Base-by-base conservation (phyloP, 2,797 vertebrate genomes). In the Urosaurus nigricauda region DNA sequence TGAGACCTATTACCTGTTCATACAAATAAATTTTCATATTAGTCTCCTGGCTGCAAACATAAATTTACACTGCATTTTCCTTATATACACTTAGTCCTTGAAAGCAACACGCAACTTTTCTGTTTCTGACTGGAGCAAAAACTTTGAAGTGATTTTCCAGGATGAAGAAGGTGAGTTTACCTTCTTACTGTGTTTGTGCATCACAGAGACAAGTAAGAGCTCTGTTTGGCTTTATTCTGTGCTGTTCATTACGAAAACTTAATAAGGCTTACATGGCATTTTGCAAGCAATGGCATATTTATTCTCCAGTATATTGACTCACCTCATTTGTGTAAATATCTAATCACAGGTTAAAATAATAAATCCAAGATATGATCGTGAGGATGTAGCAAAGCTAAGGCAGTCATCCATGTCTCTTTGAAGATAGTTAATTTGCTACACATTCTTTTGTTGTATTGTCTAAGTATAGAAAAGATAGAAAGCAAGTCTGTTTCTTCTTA, bases 101-200 rank as follows among this genome's bases (percentile, higher is more conserved):
- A 99, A 99, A 96, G 98, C 98, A 91, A 99, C 98, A 47, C 97
- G 98, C 89, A 99, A 98, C 97, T 99, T 99, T 96, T 99, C 99
- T 0, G 97, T 98, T 94, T 99, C 98, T 32, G 99, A 99, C 94
- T 99, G 99, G 99, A 98, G 98, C 96, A 99, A 99, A 96, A 99
- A 99, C 96, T 99, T 99, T 91, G 99, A 99, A 96, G 98, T 99
- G 24, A 96, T 99, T 96, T 99, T 99, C 95, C 99, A 99, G 93
- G 99, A 99, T 94, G 99, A 99, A 95, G 99, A 99, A 98, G 99
- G 99, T 99, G 94, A 97, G 96, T 97, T n/a, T 93, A 81, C 85
- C 51, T 43, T 86, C 32, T 40, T 29, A 3, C 26, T n/a, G 26
- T 29, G 56, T 83, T 40, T 74, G 12, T 82, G 1, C 47, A 26